Percentiles rank a stretch among this genome's conserved stretches.
Conservation (phyloP, 2,888 invertebrate genomes). For the Drosophila parthenogenetica region DNA sequence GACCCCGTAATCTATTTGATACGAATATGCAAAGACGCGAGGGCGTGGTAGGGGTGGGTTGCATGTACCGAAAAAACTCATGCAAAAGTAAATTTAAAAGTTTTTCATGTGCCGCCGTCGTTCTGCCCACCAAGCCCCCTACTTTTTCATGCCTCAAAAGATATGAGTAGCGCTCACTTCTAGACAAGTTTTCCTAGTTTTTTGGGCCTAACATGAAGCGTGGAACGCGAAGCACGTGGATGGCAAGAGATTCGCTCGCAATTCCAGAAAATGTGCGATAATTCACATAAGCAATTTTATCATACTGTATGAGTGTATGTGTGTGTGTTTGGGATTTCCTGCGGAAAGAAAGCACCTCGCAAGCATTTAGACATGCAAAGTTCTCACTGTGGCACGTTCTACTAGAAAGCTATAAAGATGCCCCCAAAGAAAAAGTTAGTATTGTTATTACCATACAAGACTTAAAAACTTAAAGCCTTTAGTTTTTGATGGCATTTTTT, state of each 20-base stretch:
- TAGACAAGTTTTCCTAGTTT: slow-evolving; percentile 78
- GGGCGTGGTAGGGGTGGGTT: slow-evolving; percentile 18
- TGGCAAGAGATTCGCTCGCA: slow-evolving; percentile 53
- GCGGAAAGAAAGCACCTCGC: slow-evolving; percentile 70
- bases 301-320: slow-evolving; percentile 46
- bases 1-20: too few species aligned
- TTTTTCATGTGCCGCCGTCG: slow-evolving; percentile 62
- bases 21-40: slow-evolving; percentile 72
- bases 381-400: slow-evolving; percentile 74
- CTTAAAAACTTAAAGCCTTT: too few species aligned
- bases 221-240: slow-evolving; percentile 22
- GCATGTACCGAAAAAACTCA: slow-evolving; percentile 69
- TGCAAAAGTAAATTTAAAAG: slow-evolving; percentile 81
- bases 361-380: slow-evolving; percentile 75
- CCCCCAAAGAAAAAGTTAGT: slow-evolving; percentile 52
- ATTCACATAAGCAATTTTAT: slow-evolving; percentile 79
- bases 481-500: too few species aligned
- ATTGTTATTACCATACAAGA: background rate
- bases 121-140: slow-evolving; percentile 6
- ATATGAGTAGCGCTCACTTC: slow-evolving; percentile 76
- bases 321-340: slow-evolving; percentile 55
- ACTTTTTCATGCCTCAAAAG: slow-evolving; percentile 27
- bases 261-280: slow-evolving; percentile 77
- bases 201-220: slow-evolving; percentile 16
- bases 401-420: slow-evolving; percentile 72